These are phyloP conservation scores for Deroptyus accipitrinus DNA, from an alignment of 2,113 vertebrate species.

Conservation along the genomic window DNA sequence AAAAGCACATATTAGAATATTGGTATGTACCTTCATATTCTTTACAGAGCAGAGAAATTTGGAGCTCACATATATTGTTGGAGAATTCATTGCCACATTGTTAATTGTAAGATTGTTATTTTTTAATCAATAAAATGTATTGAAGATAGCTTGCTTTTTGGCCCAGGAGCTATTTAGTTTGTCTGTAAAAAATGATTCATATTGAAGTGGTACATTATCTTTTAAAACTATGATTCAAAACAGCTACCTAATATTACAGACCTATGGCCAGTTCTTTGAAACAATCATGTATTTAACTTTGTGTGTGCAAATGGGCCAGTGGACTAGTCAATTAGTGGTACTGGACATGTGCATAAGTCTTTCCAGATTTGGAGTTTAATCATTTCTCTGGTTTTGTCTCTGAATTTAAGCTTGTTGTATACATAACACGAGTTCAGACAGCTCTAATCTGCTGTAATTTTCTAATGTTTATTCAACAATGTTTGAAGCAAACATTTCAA, in stretches of 20 bases:
- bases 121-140: not conserved
- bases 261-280: not conserved
- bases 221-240: not conserved
- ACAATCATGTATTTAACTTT: not conserved
- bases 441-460: not conserved
- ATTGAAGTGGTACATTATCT: not conserved
- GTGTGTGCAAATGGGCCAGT: not conserved
- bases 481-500: not conserved
- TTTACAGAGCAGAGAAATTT: not conserved
- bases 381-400: not conserved
- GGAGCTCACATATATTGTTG: not conserved
- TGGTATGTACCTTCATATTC: not conserved
- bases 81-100: not conserved
- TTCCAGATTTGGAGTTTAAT: not conserved
- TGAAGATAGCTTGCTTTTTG: not conserved
- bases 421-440: not conserved
- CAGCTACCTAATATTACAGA: not conserved
- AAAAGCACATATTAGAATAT: not conserved
- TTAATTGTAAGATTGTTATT: not conserved
- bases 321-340: not conserved
- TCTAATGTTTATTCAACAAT: not conserved
- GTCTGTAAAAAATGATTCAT: not conserved
- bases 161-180: not conserved
- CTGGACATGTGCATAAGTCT: not conserved
- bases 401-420: not conserved